Base-by-base conservation (phyloP, 2,113 vertebrate species). In the Coptodon rendalli region DNA sequence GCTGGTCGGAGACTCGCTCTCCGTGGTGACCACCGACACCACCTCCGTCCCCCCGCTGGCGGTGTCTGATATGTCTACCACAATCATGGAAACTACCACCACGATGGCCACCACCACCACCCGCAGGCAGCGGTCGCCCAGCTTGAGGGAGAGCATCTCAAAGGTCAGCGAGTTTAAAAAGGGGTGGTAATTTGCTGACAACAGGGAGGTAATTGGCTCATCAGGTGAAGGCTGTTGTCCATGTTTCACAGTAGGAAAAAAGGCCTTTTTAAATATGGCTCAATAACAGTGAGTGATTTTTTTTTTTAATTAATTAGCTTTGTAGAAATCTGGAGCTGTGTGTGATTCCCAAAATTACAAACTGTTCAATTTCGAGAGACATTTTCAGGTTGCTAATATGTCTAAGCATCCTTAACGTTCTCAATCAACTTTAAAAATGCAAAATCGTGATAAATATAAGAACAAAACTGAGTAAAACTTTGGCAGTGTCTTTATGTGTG, bases 21-120 rank as follows among this genome's bases (percentile, higher is more conserved):
- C 97, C 0, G 97, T 97, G 84, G 86, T 98, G 92, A 97, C 97
- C 93, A 97, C 98, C 0, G 98, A 98, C 94, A 97, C 97, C 91
- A 98, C 98, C 13, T 97, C 98, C 16, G 97, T 97, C 88, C 98
- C 97, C 14, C 96, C 97, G n/a, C 95, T 98, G 89, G 97, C 98
- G 0, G 98, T 98, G 90, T 97, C 97, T 1, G 98, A 98, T 88
- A 98, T 98, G 98, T 98, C 98, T 43, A 98, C 98, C 92, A 98
- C 98, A 43, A 98, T 98, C 94, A 98, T 98, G 98, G 98, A 99
- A 89, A 98, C 97, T 87, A 98, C 98, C 84, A 98, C 98, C 82
- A 99, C 98, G 76, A 98, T 98, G 98, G 98, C 98, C 22, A 98
- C 98, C 4, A 98, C 98, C 73, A 99, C 98, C 89, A 98, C 98